Percentiles rank a stretch among this genome's conserved stretches.
Evolutionary conservation across 1,140 invertebrate genomes (phyloP).

Genomic region (Drosophila parvula): DNA sequence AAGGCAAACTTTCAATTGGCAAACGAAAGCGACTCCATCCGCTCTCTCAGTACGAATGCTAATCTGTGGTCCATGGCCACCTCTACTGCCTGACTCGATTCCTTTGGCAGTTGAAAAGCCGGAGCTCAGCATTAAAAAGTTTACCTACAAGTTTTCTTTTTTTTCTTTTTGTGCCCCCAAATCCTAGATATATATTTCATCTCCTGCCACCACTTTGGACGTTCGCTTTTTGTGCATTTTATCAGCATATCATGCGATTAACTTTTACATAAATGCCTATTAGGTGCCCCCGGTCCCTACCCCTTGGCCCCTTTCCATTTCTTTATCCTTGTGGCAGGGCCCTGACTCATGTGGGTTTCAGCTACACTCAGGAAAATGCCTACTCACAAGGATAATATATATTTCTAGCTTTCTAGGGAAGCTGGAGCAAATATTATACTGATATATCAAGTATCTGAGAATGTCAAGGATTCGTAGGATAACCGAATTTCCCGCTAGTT

Average conservation of each 20-base stretch:
- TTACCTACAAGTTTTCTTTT: conserved; percentile 29
- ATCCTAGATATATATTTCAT: neutral
- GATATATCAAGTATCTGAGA: too few species aligned
- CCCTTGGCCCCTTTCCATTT: neutral
- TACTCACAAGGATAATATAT: neutral
- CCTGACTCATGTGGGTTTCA: conserved; percentile 3
- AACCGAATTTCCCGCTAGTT: too few species aligned
- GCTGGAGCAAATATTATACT: too few species aligned
- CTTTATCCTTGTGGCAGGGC: neutral
- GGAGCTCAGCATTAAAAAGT: conserved; percentile 30
- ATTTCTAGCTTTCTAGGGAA: neutral
- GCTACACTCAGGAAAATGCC: conserved; percentile 7
- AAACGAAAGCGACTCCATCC: conserved; percentile 16
- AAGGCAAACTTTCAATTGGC: conserved; percentile 43
- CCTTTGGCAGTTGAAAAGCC: neutral
- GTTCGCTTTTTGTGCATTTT: conserved; percentile 41
- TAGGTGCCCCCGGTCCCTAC: conserved; percentile 11
- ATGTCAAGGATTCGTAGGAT: too few species aligned
- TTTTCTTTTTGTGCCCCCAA: neutral
- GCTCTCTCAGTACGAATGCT: conserved; percentile 22
- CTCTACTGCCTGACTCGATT: too few species aligned
- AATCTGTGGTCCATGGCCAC: conserved; percentile 21
- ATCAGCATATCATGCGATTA: conserved; percentile 61
- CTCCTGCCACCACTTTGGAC: neutral
- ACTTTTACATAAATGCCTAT: conserved; percentile 61